These are phyloP conservation scores for Melanotaenia maccullochi DNA, from an alignment of 2,797 vertebrate genomes.

Conservation along the genomic window DNA sequence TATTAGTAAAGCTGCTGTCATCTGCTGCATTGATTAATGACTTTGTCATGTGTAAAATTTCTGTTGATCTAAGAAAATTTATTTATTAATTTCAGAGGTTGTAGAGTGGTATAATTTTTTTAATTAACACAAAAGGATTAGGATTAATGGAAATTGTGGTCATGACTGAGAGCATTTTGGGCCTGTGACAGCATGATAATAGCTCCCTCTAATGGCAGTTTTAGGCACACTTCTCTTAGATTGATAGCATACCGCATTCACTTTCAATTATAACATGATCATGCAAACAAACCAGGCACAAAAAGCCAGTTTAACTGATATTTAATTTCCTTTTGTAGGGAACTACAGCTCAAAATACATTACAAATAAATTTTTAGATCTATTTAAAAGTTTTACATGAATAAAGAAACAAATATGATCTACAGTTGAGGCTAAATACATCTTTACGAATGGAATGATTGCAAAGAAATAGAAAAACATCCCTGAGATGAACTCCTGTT, in stretches of 20 bases:
- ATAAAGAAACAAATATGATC: not conserved
- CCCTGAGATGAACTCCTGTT: slow-evolving; percentile 11
- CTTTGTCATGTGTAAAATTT: slow-evolving; percentile 29
- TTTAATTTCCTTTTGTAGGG: not conserved
- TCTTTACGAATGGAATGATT: not conserved
- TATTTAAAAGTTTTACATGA: not conserved
- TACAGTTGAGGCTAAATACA: not conserved
- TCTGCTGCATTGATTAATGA: slow-evolving; percentile 49
- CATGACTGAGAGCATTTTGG: slow-evolving; percentile 4
- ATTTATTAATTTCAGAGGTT: slow-evolving; percentile 20
- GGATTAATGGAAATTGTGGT: slow-evolving; percentile 2
- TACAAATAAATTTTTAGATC: not conserved
- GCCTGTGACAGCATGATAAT: slow-evolving; percentile 38
- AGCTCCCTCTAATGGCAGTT: slow-evolving; percentile 69
- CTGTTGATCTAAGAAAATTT: slow-evolving; percentile 21
- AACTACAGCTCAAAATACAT: not conserved
- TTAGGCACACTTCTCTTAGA: not conserved
- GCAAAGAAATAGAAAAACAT: slow-evolving; percentile 11
- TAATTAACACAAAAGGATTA: slow-evolving; percentile 19
- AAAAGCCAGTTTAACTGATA: not conserved
- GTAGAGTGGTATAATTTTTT: slow-evolving; percentile 1
- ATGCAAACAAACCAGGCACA: not conserved
- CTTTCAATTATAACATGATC: not conserved
- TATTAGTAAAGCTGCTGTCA: slow-evolving; percentile 59
- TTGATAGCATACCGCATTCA: not conserved